These are phyloP conservation scores for Eulemur albifrons DNA, from an alignment of 2,797 vertebrate species.

Conservation along the genomic window DNA sequence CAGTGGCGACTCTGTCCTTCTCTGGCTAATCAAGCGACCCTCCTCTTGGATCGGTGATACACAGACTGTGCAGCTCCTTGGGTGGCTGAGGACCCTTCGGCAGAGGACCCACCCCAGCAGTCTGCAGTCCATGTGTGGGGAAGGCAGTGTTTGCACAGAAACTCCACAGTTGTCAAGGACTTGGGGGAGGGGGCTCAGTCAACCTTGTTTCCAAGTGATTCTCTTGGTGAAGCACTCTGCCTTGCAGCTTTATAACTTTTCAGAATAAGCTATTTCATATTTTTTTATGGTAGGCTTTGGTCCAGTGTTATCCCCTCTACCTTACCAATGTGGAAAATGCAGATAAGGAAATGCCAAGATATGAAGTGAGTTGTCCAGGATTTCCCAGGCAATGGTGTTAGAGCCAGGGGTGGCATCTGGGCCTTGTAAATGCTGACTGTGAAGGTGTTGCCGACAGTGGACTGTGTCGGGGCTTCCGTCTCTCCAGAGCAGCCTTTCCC, in stretches of 20 bases:
- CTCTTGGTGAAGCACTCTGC: accelerated
- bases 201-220: background rate
- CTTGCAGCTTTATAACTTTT: background rate
- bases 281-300: conserved; percentile 1
- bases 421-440: background rate
- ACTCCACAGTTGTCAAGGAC: background rate
- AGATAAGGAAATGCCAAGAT: conserved; percentile 44
- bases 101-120: accelerated
- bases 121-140: accelerated
- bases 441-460: background rate
- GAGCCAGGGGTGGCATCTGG: conserved; percentile 4
- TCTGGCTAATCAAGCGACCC: background rate
- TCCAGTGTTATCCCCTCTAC: background rate
- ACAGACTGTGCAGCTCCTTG: accelerated
- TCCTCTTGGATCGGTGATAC: background rate
- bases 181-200: too few relatives aligned
- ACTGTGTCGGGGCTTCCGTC: background rate
- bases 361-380: background rate
- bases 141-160: background rate
- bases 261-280: conserved; percentile 3
- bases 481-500: background rate
- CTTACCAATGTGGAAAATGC: conserved; percentile 20
- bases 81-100: background rate
- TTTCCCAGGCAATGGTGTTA: background rate
- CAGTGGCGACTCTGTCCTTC: background rate